Base-by-base conservation (phyloP, 1,140 invertebrate species). In the Campoletis sonorensis region DNA sequence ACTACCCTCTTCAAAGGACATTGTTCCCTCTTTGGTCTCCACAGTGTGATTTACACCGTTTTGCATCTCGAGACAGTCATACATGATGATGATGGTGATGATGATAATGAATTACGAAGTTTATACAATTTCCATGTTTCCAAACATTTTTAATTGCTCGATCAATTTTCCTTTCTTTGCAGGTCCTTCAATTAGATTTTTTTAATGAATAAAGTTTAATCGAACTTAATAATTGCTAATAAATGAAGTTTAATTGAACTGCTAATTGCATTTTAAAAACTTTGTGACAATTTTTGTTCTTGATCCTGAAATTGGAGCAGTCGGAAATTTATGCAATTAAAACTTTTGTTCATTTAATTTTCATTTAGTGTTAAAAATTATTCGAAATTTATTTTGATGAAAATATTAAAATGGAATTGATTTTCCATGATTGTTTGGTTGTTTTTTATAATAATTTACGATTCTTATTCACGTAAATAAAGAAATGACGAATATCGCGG, bases 1-100 rank as follows among this genome's bases (percentile, higher is more conserved):
- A 23, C 61, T 27, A 27, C 37, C 37, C 70, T 72, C 70, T 72
- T 26, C 21, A 49, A 18, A 72, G 70, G 21, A 49, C 70, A 49
- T 72, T 72, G 40, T 49, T 72, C 70, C 70, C 70, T 37, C 33
- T 40, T 11, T 11, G 30, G 30, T 37, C 7, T 67, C 27, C 8
- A 45, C 15, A 33, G 27, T 37, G 30, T 37, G 30, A 37, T 40
- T 21, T 18, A 21, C 30, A 37, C 21, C 3, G n/a, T 26, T 64
- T 64, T 27, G 61, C 23, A 23, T 26, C 61, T 64, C 61, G n/a
- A 64, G 23, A 64, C 61, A 26, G 18, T 23, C 2, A 10, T 23
- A 23, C 23, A 10, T 64, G 1, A 23, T n/a, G n/a, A n/a, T n/a
- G n/a, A n/a, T n/a, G n/a, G n/a, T n/a, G n/a, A n/a, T n/a, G n/a